Base-by-base conservation (phyloP, 2,888 invertebrate species). In the Gonocerus acuteangulatus region DNA sequence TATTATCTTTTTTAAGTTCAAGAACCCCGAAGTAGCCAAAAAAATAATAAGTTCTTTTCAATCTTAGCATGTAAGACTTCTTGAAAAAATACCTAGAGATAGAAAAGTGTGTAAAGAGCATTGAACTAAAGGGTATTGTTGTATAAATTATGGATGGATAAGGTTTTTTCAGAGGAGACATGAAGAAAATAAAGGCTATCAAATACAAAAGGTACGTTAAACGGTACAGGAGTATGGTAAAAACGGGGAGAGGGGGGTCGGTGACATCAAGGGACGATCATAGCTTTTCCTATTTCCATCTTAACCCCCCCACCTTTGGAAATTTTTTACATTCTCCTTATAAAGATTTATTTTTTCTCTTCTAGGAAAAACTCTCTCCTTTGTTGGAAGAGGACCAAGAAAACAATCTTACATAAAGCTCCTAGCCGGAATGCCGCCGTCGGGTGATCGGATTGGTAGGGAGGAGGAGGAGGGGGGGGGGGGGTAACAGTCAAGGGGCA, bases 61-160 rank as follows among this genome's bases (percentile, higher is more conserved):
- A 48, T 27, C 32, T 48, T 27, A 48, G 32, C 32, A 13, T 11
- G 23, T 27, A 36, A 34, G 34, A 6, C 27, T 27, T 27, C 27
- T 27, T 27, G 4, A 34, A 51, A 51, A 16, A 19, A 51, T 51
- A 34, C 34, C 19, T 16, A 51, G 19, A 51, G 51, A 36, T 51
- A 51, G 51, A 51, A 51, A 51, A 51, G 36, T 39, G 39, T 39
- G 23, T 42, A 19, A 15, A 42, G 54, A 54, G 39, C 54, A 39
- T 54, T 54, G 54, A 54, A 54, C 54, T 54, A 51, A 51, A 54
- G 54, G n/a, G 39, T 42, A 54, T 54, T 54, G 54, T 54, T 19
- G 32, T 19, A 42, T 18, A 54, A 54, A 54, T 54, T 54, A 54
- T 54, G n/a, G 42, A 54, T 54, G 54, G 54, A 23, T 32, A 39